phyloP scores from a whole-genome alignment of 1,140 invertebrate genomes.

The Drosophila melanica region DNA sequence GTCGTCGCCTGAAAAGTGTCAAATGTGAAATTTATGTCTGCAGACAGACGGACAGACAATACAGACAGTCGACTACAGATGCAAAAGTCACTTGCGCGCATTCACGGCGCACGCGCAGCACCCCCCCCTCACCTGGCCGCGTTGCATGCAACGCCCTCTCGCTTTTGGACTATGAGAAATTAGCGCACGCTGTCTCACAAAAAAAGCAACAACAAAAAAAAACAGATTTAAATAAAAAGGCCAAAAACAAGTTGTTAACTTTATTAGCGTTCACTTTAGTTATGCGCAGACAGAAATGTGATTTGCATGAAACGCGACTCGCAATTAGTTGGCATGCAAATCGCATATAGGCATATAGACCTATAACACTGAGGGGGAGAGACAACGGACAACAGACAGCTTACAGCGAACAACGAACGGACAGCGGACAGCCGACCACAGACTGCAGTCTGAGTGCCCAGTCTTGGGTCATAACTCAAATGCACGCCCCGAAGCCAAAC shows the following conservation, averaged over 20 bases:
- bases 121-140: constrained; percentile 7
- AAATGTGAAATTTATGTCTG: constrained; percentile 78
- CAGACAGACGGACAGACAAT: constrained; percentile 45
- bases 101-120: constrained; percentile 32
- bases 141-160: constrained; percentile 7
- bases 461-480: constrained; percentile 48
- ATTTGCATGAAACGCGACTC: constrained; percentile 51
- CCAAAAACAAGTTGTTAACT: constrained; percentile 60
- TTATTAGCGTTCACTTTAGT: constrained; percentile 52
- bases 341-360: constrained; percentile 32
- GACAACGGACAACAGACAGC: not conserved
- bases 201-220: constrained; percentile 2
- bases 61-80: constrained; percentile 4
- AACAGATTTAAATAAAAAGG: constrained; percentile 48
- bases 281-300: constrained; percentile 40
- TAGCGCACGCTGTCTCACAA: constrained; percentile 29
- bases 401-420: too few species aligned
- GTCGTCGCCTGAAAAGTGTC: constrained; percentile 67
- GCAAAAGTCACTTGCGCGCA: constrained; percentile 36
- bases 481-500: constrained; percentile 15
- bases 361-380: constrained; percentile 12
- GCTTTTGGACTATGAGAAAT: constrained; percentile 38
- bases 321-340: constrained; percentile 69
- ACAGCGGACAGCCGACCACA: constrained; percentile 9
- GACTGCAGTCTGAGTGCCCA: not conserved